A percentile compares a stretch with the other conserved stretches of the same genome.
Conservation (phyloP, 2,113 vertebrate species). For the Austrofundulus limnaeus region DNA sequence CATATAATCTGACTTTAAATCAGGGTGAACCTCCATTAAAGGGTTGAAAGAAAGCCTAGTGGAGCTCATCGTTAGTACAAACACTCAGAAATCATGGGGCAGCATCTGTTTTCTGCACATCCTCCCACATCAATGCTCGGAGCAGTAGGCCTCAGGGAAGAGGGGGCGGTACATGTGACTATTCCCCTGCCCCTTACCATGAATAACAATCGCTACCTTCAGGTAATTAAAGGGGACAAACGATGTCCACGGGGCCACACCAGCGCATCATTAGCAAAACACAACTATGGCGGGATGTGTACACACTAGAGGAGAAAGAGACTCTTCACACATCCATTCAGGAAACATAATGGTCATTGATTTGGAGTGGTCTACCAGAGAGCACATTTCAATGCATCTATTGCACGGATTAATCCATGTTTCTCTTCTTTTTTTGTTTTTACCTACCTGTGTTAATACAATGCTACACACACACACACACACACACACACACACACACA, state of each 20-base stretch:
- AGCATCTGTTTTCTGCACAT: slow-evolving; percentile 72
- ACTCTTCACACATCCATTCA: slow-evolving; percentile 48
- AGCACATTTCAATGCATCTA: slow-evolving; percentile 65
- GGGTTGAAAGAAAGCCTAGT: slow-evolving; percentile 56
- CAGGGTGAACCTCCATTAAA: slow-evolving; percentile 59
- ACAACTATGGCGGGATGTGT: slow-evolving; percentile 61
- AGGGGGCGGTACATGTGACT: slow-evolving; percentile 27
- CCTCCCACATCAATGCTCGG: slow-evolving; percentile 66
- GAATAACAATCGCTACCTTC: slow-evolving; percentile 73
- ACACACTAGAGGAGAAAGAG: slow-evolving; percentile 52
- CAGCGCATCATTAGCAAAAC: slow-evolving; percentile 72
- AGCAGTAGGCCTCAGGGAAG: slow-evolving; percentile 59
- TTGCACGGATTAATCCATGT: slow-evolving; percentile 48
- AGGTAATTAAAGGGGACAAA: slow-evolving; percentile 76
- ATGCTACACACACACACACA: slow-evolving; percentile 2
- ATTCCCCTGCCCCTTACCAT: slow-evolving; percentile 65
- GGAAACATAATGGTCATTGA: slow-evolving; percentile 75
- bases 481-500: background rate
- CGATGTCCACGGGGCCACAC: slow-evolving; percentile 58
- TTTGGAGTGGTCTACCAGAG: slow-evolving; percentile 66
- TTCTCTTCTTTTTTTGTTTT: slow-evolving; percentile 35
- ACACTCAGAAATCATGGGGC: slow-evolving; percentile 72
- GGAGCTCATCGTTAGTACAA: slow-evolving; percentile 72
- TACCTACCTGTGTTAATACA: slow-evolving; percentile 42
- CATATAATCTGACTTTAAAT: slow-evolving; percentile 69